A percentile compares a stretch with the other conserved stretches of the same genome.
Evolutionary conservation across 2,113 vertebrate species (phyloP).

Genomic region (Psilopsiagon aymara): DNA sequence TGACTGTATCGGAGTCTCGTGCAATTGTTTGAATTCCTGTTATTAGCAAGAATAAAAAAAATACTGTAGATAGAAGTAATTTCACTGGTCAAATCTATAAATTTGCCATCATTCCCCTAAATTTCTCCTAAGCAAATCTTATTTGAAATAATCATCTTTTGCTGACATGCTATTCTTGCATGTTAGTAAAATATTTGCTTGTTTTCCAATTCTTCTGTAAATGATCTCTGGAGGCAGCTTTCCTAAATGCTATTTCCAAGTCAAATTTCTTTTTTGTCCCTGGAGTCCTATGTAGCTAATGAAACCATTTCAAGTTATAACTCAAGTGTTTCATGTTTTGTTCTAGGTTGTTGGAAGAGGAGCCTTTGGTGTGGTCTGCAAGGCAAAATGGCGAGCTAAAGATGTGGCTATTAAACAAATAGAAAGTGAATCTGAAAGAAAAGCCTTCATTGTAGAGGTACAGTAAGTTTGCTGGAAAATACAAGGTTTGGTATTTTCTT

Average conservation of each 20-base stretch:
- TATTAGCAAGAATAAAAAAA: neutral
- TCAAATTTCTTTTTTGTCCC: neutral
- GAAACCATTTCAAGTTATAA: neutral
- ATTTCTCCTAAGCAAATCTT: neutral
- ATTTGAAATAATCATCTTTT: neutral
- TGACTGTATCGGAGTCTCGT: neutral
- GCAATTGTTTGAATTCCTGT: neutral
- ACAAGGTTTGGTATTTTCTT: neutral
- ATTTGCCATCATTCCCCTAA: neutral
- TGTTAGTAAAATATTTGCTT: neutral
- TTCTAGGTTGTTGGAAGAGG: constrained; percentile 97
- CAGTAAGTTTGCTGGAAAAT: constrained; percentile 1
- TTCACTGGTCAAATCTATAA: neutral
- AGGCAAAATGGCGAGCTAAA: constrained; percentile 98
- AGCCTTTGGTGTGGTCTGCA: constrained; percentile 98
- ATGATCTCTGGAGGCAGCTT: neutral
- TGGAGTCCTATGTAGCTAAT: neutral
- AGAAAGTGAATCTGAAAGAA: constrained; percentile 98
- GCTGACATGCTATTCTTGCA: neutral
- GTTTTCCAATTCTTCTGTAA: neutral
- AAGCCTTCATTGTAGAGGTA: constrained; percentile 98
- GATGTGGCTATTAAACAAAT: constrained; percentile 99
- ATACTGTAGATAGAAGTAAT: neutral
- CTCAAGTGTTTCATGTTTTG: neutral
- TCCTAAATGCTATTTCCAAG: neutral